Evolutionary conservation across 2,797 vertebrate species (phyloP), one percentile per base, ranked within the genome.

Genomic region (Helostoma temminkii): DNA sequence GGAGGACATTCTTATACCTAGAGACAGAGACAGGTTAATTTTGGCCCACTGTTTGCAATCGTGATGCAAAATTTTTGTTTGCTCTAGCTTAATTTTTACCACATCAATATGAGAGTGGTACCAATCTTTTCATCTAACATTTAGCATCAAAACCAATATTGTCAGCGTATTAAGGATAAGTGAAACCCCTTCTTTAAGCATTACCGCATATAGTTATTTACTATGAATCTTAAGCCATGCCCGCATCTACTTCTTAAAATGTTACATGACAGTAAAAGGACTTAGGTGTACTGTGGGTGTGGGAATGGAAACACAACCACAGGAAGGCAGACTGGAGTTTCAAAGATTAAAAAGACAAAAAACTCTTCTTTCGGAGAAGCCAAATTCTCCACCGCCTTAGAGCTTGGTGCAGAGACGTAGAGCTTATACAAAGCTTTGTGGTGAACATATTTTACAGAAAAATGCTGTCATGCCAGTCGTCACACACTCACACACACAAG

Each of bases 271-370:
- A 26, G 43, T 63, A 30, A 70, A 70, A 48, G 19, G 60, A 64
- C 63, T 73, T 25, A 42, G 46, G 54, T 34, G 21, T 53, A 49
- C 32, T 61, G 61, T 65, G 42, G 73, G 65, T 79, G 79, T 81
- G 70, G 37, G 80, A 86, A 86, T 83, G 80, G 80, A 79, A 74
- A 81, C 21, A 49, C 60, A 88, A 83, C 83, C 82, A 84, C 85
- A 88, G 83, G 72, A 86, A 81, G 85, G 76, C 46, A 81, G 67
- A 65, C 58, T 69, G 19, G 76, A 48, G 68, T 68, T 78, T 81
- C 71, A 53, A 46, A 78, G 36, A 75, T 48, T 56, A 61, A 74
- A 14, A 59, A 56, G 26, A 48, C 47, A 32, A 74, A 68, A 67
- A 32, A 56, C 45, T 68, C 41, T 74, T 50, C 46, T 63, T 71